Percentiles rank a stretch among this genome's conserved stretches.
These are phyloP conservation scores for Onychostruthus taczanowskii DNA, from an alignment of 2,113 vertebrate genomes.

Conservation along the genomic window DNA sequence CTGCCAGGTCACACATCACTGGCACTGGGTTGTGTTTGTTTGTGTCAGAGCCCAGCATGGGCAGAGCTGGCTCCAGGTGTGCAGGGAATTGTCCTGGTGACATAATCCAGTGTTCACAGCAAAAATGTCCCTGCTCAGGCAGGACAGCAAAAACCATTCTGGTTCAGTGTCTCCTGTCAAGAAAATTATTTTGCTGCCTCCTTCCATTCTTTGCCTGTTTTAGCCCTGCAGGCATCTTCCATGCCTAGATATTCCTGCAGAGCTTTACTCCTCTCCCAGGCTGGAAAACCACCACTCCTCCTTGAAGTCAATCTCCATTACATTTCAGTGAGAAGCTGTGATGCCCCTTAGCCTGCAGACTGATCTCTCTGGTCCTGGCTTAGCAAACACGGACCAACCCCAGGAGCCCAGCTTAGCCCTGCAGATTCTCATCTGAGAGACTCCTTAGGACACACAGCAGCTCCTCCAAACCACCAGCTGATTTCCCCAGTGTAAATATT, in stretches of 20 bases:
- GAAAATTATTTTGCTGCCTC: background rate
- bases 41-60: background rate
- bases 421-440: background rate
- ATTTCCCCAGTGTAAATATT: background rate
- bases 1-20: background rate
- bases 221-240: background rate
- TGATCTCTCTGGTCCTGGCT: background rate
- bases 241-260: background rate
- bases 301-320: background rate
- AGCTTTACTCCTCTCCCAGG: background rate
- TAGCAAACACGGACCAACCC: background rate
- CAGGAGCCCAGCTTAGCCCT: background rate
- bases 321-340: background rate
- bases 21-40: background rate
- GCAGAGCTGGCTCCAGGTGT: background rate
- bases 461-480: background rate
- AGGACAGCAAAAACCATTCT: background rate
- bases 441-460: background rate
- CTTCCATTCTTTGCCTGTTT: background rate
- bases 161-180: background rate
- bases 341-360: background rate
- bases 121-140: background rate
- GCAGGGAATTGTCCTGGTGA: background rate
- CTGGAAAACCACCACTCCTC: background rate
- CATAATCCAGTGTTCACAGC: background rate